These are phyloP conservation scores for Dinoponera quadriceps DNA, from an alignment of 1,140 invertebrate genomes.

Conservation along the genomic window DNA sequence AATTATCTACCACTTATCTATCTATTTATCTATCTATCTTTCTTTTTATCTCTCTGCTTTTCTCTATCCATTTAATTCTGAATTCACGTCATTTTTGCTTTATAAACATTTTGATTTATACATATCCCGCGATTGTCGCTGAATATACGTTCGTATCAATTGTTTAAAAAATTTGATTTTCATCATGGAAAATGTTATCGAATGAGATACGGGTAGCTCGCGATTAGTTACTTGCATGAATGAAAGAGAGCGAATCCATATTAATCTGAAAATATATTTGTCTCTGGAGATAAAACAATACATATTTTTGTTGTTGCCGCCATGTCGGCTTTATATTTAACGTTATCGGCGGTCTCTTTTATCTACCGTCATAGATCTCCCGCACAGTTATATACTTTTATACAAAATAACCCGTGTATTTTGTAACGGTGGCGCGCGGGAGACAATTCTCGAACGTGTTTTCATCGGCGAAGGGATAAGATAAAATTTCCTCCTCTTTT, in stretches of 20 bases:
- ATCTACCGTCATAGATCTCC: neutral
- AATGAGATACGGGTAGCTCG: neutral
- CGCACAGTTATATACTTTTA: too few species aligned
- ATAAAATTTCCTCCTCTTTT: slow-evolving; percentile 20
- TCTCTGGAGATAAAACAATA: slow-evolving; percentile 8
- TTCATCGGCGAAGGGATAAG: neutral
- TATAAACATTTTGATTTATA: too few species aligned
- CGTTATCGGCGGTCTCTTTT: slow-evolving; percentile 1
- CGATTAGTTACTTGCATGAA: neutral
- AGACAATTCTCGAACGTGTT: neutral
- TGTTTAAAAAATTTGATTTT: neutral
- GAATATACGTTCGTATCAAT: neutral
- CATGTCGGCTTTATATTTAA: neutral
- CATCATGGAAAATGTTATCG: neutral
- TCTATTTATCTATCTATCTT: too few species aligned
- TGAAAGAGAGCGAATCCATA: neutral
- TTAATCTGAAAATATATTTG: slow-evolving; percentile 6
- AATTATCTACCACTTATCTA: too few species aligned
- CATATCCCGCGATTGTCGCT: too few species aligned
- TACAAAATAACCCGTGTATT: too few species aligned
- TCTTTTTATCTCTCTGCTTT: too few species aligned
- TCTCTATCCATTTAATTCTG: too few species aligned
- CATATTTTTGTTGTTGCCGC: too few species aligned
- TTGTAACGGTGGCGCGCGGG: too few species aligned
- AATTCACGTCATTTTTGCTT: too few species aligned